These are phyloP conservation scores for Drosophila carrolli DNA, from an alignment of 1,140 invertebrate genomes.

Conservation along the genomic window DNA sequence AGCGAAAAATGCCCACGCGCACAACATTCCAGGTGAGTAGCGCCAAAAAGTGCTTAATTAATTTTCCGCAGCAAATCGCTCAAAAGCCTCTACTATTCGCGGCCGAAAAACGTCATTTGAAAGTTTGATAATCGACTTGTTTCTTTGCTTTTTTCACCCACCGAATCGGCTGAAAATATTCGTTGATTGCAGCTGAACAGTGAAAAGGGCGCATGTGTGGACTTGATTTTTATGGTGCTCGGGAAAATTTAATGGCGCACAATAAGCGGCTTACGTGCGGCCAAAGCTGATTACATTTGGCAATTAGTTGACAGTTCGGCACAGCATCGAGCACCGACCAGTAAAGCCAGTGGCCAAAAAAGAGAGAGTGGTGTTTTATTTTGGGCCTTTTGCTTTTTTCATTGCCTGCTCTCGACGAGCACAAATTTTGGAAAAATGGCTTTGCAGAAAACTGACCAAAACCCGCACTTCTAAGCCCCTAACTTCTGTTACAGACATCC, in stretches of 20 bases:
- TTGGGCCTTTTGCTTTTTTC: constrained; percentile 21
- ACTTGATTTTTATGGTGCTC: constrained; percentile 58
- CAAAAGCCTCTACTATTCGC: constrained; percentile 10
- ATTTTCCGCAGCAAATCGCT: constrained; percentile 30
- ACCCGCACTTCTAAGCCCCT: too few species aligned
- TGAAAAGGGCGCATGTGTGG: constrained; percentile 34
- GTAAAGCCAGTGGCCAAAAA: constrained; percentile 2
- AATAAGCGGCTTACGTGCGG: constrained; percentile 73
- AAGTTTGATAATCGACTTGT: constrained; percentile 3
- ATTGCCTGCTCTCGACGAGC: background rate
- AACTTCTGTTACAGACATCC: too few species aligned
- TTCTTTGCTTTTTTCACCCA: constrained; percentile 5
- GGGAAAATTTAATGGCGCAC: constrained; percentile 72
- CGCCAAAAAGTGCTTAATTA: constrained; percentile 24
- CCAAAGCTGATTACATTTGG: constrained; percentile 79
- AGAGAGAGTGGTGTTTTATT: constrained; percentile 16
- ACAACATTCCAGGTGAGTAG: constrained; percentile 77
- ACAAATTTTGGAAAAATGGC: background rate
- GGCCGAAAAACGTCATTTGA: constrained; percentile 21
- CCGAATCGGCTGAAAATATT: constrained; percentile 32
- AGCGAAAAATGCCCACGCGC: constrained; percentile 64
- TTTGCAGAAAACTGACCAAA: too few species aligned
- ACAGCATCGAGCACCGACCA: constrained; percentile 4
- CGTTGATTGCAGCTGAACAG: constrained; percentile 14
- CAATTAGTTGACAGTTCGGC: constrained; percentile 71